Evolutionary conservation across 2,888 invertebrate species (phyloP).

Genomic region (Branchellion lobata): DNA sequence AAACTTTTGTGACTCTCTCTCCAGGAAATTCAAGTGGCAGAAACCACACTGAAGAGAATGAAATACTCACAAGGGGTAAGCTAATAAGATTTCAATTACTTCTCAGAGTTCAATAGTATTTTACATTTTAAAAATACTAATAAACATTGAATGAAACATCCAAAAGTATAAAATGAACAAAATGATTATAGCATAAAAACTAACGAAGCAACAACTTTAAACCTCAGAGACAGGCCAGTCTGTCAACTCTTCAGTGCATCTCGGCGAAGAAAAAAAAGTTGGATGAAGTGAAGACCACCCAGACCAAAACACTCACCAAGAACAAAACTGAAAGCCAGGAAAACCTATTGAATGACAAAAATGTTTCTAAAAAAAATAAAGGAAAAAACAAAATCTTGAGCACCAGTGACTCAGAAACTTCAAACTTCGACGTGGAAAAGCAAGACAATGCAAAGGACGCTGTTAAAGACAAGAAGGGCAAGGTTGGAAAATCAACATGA

Average conservation of each 20-base stretch:
- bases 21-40: slow-evolving; percentile 47
- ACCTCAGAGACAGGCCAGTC: slow-evolving; percentile 45
- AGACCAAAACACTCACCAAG: slow-evolving; percentile 9
- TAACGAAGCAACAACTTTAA: too few species aligned
- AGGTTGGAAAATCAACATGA: too few species aligned
- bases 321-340: slow-evolving; percentile 30
- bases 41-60: slow-evolving; percentile 45
- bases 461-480: too few species aligned
- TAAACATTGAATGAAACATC: not conserved
- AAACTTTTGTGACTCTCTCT: too few species aligned
- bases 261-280: slow-evolving; percentile 37
- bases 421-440: not conserved
- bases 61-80: slow-evolving; percentile 47
- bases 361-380: slow-evolving; percentile 18
- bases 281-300: slow-evolving; percentile 20
- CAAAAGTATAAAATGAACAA: not conserved
- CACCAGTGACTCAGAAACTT: slow-evolving; percentile 14
- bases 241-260: slow-evolving; percentile 41
- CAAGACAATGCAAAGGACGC: not conserved
- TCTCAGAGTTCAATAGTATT: too few species aligned
- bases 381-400: not conserved
- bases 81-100: not conserved
- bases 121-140: too few species aligned
- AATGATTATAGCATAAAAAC: too few species aligned
- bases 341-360: slow-evolving; percentile 32